Percentiles rank a stretch among this genome's conserved stretches.
Conservation (phyloP, 2,888 invertebrate species). For the Drosophila cognata region DNA sequence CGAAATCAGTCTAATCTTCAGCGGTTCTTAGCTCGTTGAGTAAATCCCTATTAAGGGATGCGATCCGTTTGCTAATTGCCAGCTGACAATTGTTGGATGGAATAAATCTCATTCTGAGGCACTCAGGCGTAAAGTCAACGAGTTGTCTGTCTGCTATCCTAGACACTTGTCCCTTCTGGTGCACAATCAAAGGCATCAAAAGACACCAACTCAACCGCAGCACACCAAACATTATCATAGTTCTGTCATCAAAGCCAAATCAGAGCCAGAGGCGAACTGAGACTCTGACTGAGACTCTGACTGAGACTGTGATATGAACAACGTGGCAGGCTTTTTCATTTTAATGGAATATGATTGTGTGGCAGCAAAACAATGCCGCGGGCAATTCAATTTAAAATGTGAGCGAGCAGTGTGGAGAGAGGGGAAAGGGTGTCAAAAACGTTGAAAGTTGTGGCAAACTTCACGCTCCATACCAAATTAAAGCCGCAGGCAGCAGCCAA, state of each 20-base stretch:
- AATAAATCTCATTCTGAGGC: slow-evolving; percentile 31
- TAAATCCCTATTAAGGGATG: slow-evolving; percentile 6
- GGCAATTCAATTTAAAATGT: slow-evolving; percentile 83
- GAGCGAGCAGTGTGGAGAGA: slow-evolving; percentile 50
- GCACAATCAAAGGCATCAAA: slow-evolving; percentile 71
- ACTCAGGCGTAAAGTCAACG: slow-evolving; percentile 32
- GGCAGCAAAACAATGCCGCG: slow-evolving; percentile 84
- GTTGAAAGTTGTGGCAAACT: slow-evolving; percentile 75
- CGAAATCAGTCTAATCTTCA: not conserved
- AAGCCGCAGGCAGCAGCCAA: slow-evolving; percentile 67
- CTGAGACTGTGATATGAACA: slow-evolving; percentile 71
- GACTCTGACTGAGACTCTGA: not conserved
- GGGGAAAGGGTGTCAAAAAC: slow-evolving; percentile 45
- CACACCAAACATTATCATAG: slow-evolving; percentile 67
- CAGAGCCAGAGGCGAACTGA: slow-evolving; percentile 57
- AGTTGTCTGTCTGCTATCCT: slow-evolving; percentile 28
- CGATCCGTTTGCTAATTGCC: slow-evolving; percentile 8
- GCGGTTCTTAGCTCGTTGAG: not conserved
- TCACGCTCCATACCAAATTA: slow-evolving; percentile 77
- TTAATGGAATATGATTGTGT: slow-evolving; percentile 84
- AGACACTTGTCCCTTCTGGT: slow-evolving; percentile 32
- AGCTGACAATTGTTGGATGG: slow-evolving; percentile 9
- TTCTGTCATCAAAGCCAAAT: slow-evolving; percentile 70
- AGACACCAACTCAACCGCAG: slow-evolving; percentile 60
- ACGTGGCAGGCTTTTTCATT: slow-evolving; percentile 53